A percentile compares a stretch with the other conserved stretches of the same genome.
These are phyloP conservation scores for Tetraneura akinire DNA, from an alignment of 1,140 invertebrate species.

Conservation along the genomic window DNA sequence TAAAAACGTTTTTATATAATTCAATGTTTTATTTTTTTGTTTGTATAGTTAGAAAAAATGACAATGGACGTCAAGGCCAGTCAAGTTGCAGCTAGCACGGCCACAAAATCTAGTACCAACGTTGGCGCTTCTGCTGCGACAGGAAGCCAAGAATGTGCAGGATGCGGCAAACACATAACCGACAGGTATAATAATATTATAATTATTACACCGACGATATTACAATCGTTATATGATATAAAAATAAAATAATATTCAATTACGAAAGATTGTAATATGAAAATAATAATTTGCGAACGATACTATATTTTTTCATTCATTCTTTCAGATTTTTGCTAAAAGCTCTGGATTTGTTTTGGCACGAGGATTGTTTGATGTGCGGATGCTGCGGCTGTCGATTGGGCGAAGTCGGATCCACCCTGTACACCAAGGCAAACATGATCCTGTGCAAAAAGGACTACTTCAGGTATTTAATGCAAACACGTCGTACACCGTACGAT, in stretches of 20 bases:
- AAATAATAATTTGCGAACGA: no score
- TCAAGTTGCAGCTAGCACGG: conserved; percentile 60
- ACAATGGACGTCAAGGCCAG: conserved; percentile 62
- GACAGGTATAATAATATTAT: conserved; percentile 64
- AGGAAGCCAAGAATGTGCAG: conserved; percentile 74
- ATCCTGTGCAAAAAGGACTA: conserved; percentile 92
- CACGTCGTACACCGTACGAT: conserved; percentile 26
- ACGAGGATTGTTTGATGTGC: conserved; percentile 92
- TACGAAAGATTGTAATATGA: no score
- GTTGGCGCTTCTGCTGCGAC: conserved; percentile 52
- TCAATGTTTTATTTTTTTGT: no score
- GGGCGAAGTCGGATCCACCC: conserved; percentile 87
- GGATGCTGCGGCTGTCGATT: conserved; percentile 89
- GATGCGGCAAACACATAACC: conserved; percentile 83
- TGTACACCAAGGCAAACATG: conserved; percentile 90
- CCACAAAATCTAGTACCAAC: conserved; percentile 57
- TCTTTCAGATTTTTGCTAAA: conserved; percentile 73
- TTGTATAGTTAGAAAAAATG: conserved; percentile 56
- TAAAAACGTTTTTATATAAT: no score
- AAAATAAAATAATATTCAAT: no score
- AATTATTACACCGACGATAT: no score
- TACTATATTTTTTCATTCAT: no score
- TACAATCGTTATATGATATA: no score
- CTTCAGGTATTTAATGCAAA: conserved; percentile 70
- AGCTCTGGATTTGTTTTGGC: conserved; percentile 87